Evolutionary conservation across 35 echinoderm and acorn worm species (phyloP).

Genomic region (Ptychodera flava): DNA sequence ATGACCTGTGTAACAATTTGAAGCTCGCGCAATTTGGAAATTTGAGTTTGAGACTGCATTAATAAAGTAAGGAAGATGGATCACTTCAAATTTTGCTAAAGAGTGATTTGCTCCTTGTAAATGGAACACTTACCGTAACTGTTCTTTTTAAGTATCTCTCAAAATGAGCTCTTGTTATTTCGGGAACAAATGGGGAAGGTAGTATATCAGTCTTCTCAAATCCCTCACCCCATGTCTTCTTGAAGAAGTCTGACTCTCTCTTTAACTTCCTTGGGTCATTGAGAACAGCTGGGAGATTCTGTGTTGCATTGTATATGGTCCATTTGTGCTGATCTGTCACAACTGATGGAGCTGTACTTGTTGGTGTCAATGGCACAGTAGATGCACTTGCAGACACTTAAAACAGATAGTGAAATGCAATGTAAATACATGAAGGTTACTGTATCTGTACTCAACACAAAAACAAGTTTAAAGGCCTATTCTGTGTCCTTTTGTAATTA

Average conservation of each 20-base stretch:
- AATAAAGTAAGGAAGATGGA: no score
- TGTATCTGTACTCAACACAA: no score
- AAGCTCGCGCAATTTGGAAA: no score
- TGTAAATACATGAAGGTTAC: no score
- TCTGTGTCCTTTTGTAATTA: no score
- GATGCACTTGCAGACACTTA: conserved; percentile 26
- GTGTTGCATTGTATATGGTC: conserved; percentile 76
- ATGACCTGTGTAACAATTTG: no score
- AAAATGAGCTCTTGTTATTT: conserved; percentile 83
- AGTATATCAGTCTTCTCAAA: conserved; percentile 72
- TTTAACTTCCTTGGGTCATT: conserved; percentile 90
- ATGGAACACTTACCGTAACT: conserved; percentile 85
- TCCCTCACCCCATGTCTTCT: conserved; percentile 91
- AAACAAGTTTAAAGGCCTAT: no score
- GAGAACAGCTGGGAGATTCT: conserved; percentile 88
- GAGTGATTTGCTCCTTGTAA: no score
- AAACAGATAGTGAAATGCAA: conserved; percentile 12
- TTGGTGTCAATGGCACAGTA: conserved; percentile 9
- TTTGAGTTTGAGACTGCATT: no score
- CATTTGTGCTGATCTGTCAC: conserved; percentile 65
- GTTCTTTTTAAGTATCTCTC: conserved; percentile 70
- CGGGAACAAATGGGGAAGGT: conserved; percentile 74
- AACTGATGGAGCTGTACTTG: conserved; percentile 31
- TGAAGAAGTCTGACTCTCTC: conserved; percentile 92
- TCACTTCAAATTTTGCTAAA: no score